Evolutionary conservation across 1,140 invertebrate species (phyloP), one percentile per base, ranked within the genome.

Genomic region (Eubasilissa regina): DNA sequence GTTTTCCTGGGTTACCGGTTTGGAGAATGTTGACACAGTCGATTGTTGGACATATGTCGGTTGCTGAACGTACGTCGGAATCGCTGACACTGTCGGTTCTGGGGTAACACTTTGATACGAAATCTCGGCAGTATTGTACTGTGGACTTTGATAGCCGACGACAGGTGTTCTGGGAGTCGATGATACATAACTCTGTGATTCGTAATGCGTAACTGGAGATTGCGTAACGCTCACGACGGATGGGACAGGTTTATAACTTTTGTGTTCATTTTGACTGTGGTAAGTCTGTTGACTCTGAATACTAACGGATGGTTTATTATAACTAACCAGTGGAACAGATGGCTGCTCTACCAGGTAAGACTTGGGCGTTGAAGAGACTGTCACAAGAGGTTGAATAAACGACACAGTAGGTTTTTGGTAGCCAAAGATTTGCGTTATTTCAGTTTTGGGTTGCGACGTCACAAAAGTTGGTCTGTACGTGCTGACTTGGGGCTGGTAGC

Each of bases 381-480:
- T 80, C 12, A 81, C 70, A 70, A 86, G 83, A 9, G 87, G 87
- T 84, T 88, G 86, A 7, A 88, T 86, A 44, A 85, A 86, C 9
- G 88, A 88, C 44, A 87, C 85, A 19, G 84, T 85, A 43, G 87
- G 86, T 81, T 87, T 86, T 56, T 86, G 85, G 58, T 85, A 85
- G 6, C 86, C 85, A 66, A 89, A 89, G 62, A 89, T 81, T 86
- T 89, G 86, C 73, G 87, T 87, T 9, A 89, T 83, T 74, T 83
- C 86, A 12, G 86, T 85, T 81, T 85, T 89, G 13, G 88, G 87
- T 43, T 80, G 81, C 82, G 85, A 84, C 53, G 87, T 85, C 8
- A 89, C 84, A 56, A 85, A 87, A 10, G 86, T 48, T 8, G 70
- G 70, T 45, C 70, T 82, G 75, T 75, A 73, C 11, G 72, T 68